Base-by-base conservation (phyloP, 2,888 invertebrate species). In the Dichetophora obliterata region DNA sequence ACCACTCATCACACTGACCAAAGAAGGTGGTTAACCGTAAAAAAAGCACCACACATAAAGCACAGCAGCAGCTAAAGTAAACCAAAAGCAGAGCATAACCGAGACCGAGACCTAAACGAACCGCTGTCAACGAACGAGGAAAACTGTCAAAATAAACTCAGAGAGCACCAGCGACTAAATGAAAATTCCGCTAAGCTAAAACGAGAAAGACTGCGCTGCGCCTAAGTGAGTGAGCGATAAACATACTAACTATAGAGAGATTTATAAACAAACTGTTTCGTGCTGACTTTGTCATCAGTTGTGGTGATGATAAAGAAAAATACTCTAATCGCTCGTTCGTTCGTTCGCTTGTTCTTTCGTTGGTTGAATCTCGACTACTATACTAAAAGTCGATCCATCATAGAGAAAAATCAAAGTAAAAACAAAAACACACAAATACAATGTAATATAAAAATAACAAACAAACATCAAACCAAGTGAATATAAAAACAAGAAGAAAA, bases 201-300 rank as follows among this genome's bases (percentile, higher is more conserved):
- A 48, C 22, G 19, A 66, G 48, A 19, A 22, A 66, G 43, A 48
- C 43, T 43, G 43, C 11, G 48, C 43, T 43, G 43, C 11, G 48
- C 0, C 34, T 43, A 48, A 66, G 19, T 16, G 27, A 50, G 31
- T 24, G 48, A n/a, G 68, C 68, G 24, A 68, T 37, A 43, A 5
- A 66, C 43, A 37, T 34, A n/a, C 59, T 24, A 57, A 59, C 16
- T 19, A 66, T 14, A 66, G 8, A 37, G 22, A 66, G 16, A 66
- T 31, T 31, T 31, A 31, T 66, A 66, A 66, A 66, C 66, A 66
- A 66, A 66, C 66, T 19, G n/a, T 43, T 8, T 22, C n/a, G 22
- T 24, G 57, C 3, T 37, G 34, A 11, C 34, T 34, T 34, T 34
- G 65, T 34, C 43, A 37, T 9, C 34, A 22, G 66, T 59, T 59